phyloP scores from a whole-genome alignment of 2,797 vertebrate genomes.

The Euthynnus affinis region DNA sequence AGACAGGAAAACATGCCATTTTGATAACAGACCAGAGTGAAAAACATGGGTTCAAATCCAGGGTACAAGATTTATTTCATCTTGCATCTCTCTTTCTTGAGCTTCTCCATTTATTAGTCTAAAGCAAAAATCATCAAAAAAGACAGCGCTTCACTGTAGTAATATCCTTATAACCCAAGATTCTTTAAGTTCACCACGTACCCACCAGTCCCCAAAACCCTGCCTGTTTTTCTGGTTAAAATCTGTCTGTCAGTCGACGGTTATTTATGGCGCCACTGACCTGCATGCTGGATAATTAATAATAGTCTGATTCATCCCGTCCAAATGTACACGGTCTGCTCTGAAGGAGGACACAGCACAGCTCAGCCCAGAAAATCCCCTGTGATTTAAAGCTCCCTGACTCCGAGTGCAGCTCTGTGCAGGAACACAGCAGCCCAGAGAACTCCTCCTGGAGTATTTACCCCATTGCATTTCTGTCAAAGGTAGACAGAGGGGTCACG shows the following conservation, averaged over 20 bases:
- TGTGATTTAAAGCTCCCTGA: slow-evolving; percentile 69
- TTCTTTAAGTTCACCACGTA: slow-evolving; percentile 49
- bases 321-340: slow-evolving; percentile 72
- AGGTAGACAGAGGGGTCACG: slow-evolving; percentile 9
- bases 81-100: background rate
- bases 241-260: slow-evolving; percentile 67
- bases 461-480: slow-evolving; percentile 34
- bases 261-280: slow-evolving; percentile 79
- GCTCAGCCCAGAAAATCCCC: slow-evolving; percentile 64
- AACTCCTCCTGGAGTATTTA: slow-evolving; percentile 47
- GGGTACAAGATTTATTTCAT: slow-evolving; percentile 22
- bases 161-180: slow-evolving; percentile 41
- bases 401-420: slow-evolving; percentile 21
- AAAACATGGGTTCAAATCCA: slow-evolving; percentile 10
- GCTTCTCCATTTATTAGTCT: slow-evolving; percentile 30
- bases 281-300: slow-evolving; percentile 82
- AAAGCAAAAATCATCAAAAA: slow-evolving; percentile 28
- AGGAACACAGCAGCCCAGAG: slow-evolving; percentile 38
- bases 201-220: slow-evolving; percentile 34
- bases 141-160: slow-evolving; percentile 26
- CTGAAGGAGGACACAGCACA: slow-evolving; percentile 62
- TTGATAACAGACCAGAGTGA: background rate
- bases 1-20: background rate
- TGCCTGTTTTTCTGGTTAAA: slow-evolving; percentile 75
- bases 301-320: slow-evolving; percentile 82